phyloP scores from a whole-genome alignment of 2,113 vertebrate species.

The Aphyosemion australe region DNA sequence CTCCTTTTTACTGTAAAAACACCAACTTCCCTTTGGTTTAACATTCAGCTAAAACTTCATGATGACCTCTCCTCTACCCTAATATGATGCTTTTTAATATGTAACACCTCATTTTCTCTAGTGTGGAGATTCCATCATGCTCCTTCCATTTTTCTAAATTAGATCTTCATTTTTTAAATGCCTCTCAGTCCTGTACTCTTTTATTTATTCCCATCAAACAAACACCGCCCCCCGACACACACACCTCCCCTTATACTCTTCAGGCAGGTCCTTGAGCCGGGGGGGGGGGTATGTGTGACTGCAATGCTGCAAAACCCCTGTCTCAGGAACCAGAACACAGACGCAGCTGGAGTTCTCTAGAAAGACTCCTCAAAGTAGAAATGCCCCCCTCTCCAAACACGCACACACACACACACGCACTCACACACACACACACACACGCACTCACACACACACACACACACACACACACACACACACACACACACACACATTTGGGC shows the following conservation, averaged over 20 bases:
- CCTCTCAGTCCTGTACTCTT: constrained; percentile 20
- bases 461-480: neutral
- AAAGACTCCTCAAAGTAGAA: constrained; percentile 62
- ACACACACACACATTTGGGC: neutral
- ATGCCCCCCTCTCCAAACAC: constrained; percentile 29
- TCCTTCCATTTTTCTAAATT: too few relatives aligned
- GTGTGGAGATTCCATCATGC: too few relatives aligned
- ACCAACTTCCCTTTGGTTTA: constrained; percentile 44
- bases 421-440: too few relatives aligned
- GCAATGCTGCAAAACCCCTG: constrained; percentile 37
- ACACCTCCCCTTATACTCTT: constrained; percentile 29
- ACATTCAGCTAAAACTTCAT: constrained; percentile 26
- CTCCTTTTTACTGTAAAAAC: constrained; percentile 40
- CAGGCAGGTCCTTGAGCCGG: constrained; percentile 62
- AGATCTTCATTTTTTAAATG: constrained; percentile 16
- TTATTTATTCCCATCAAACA: constrained; percentile 37
- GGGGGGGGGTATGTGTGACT: neutral
- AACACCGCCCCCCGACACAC: constrained; percentile 29
- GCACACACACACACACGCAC: too few relatives aligned
- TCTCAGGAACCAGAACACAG: constrained; percentile 54
- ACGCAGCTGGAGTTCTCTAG: constrained; percentile 66
- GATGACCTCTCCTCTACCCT: constrained; percentile 18
- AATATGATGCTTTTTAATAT: neutral
- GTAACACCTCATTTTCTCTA: neutral
- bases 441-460: constrained; percentile 28